Conservation (phyloP, 2,888 invertebrate genomes). For the Drosophila pseudotakahashii region DNA sequence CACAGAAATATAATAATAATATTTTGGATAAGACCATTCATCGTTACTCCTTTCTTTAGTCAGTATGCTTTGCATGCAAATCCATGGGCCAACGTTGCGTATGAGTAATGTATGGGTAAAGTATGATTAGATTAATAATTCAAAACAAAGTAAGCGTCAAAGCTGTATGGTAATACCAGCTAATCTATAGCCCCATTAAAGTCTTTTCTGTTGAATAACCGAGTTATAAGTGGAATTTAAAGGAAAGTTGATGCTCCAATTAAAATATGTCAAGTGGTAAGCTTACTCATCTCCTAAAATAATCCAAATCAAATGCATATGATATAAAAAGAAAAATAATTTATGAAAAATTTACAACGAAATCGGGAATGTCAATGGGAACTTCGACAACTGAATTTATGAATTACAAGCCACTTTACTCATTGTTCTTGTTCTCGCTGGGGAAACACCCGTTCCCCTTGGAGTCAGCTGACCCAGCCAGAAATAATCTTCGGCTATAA, state of each 20-base stretch:
- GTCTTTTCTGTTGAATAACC: neutral
- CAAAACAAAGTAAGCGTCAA: neutral
- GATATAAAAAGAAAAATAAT: conserved; percentile 15
- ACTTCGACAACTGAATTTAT: conserved; percentile 17
- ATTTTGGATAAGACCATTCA: conserved; percentile 13
- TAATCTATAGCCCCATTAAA: conserved; percentile 1
- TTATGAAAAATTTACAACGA: conserved; percentile 47
- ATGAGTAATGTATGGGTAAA: conserved; percentile 31
- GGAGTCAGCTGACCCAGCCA: conserved; percentile 67
- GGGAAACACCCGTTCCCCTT: conserved; percentile 43
- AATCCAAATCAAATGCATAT: neutral
- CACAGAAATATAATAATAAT: neutral
- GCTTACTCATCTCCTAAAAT: conserved; percentile 6
- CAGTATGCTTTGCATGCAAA: neutral
- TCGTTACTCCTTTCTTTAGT: neutral
- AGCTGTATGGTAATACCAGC: neutral
- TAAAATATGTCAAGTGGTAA: neutral
- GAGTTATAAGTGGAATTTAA: neutral
- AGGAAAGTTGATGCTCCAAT: neutral
- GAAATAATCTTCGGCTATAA: conserved; percentile 53
- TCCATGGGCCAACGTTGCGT: conserved; percentile 19
- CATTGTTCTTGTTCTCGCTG: neutral
- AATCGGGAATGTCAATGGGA: conserved; percentile 43
- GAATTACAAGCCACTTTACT: neutral
- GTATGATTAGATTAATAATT: conserved; percentile 6